phyloP scores from a whole-genome alignment of 2,888 invertebrate genomes.

The Synanthedon vespiformis region DNA sequence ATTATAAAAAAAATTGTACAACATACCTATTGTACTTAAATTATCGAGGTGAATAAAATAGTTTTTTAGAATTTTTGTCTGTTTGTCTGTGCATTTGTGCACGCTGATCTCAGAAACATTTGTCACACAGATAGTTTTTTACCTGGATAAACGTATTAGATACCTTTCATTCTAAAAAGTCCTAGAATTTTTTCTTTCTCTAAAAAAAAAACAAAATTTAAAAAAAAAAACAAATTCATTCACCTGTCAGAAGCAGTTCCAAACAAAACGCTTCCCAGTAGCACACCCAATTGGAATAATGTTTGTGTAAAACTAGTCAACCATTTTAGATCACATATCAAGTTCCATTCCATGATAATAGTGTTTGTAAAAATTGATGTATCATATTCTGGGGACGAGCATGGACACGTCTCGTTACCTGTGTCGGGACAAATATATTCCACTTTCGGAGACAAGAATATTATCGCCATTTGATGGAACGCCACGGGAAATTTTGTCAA shows the following conservation, averaged over 20 bases:
- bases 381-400: slow-evolving; percentile 71
- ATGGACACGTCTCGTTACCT: slow-evolving; percentile 59
- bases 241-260: slow-evolving; percentile 83
- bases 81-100: too few species aligned
- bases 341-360: slow-evolving; percentile 80
- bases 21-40: too few species aligned
- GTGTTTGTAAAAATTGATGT: slow-evolving; percentile 76
- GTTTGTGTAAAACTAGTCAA: slow-evolving; percentile 79
- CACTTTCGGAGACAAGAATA: slow-evolving; percentile 58
- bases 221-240: slow-evolving; percentile 8
- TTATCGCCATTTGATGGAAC: slow-evolving; percentile 63
- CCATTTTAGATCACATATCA: slow-evolving; percentile 76
- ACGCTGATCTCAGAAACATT: too few species aligned
- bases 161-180: too few species aligned
- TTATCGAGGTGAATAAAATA: too few species aligned
- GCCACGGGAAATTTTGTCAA: slow-evolving; percentile 58
- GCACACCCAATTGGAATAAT: slow-evolving; percentile 79
- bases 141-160: too few species aligned
- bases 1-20: background rate
- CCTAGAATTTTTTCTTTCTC: too few species aligned
- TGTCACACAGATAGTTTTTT: too few species aligned
- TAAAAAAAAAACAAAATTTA: too few species aligned
- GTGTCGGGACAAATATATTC: slow-evolving; percentile 31
- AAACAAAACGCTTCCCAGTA: slow-evolving; percentile 79
- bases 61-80: too few species aligned